Evolutionary conservation across 2,113 vertebrate species (phyloP), one percentile per base, ranked within the genome.

Genomic region (Corvus hawaiiensis): DNA sequence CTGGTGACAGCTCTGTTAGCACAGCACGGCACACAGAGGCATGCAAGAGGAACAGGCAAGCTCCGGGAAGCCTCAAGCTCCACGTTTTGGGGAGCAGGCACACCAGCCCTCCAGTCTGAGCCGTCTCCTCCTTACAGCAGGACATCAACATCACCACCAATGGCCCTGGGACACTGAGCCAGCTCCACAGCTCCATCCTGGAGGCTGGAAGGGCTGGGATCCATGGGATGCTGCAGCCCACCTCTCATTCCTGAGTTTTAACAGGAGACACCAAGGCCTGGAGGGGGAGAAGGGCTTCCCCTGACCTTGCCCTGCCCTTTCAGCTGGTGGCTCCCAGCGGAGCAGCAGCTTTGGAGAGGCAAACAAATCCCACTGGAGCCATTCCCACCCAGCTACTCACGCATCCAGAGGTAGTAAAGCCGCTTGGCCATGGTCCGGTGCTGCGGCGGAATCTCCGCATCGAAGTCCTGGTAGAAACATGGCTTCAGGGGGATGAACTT

Each of bases 401-500:
- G 22, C 97, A 99, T 99, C 99, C 99, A 99, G 96, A 99, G 98
- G 98, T 99, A 98, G 97, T 99, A 99, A 86, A 99, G 98, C 85
- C 99, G 99, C 95, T 99, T 99, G 98, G 99, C 99, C 98, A 99
- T 98, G 96, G 96, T 99, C 62, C 98, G 98, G 91, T 99, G 99
- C 97, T 99, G 99, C 2, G 99, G 99, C 0, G 99, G 99, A 78
- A 99, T 99, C 90, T 98, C 98, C 6, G 99, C 99, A 2, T 99
- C 99, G 17, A 99, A 99, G 97, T 99, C 99, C 98, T 99, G 99
- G 94, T 99, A 99, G 98, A 99, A 99, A 95, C 99, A 99, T 3
- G 99, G 99, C 98, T 99, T 99, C 89, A 99, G 94, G 0, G 99
- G 99, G 97, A 99, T 98, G 95, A 99, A 99, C 49, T 96, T 98